These are phyloP conservation scores for Timandra comae DNA, from an alignment of 2,888 invertebrate species.

Conservation along the genomic window DNA sequence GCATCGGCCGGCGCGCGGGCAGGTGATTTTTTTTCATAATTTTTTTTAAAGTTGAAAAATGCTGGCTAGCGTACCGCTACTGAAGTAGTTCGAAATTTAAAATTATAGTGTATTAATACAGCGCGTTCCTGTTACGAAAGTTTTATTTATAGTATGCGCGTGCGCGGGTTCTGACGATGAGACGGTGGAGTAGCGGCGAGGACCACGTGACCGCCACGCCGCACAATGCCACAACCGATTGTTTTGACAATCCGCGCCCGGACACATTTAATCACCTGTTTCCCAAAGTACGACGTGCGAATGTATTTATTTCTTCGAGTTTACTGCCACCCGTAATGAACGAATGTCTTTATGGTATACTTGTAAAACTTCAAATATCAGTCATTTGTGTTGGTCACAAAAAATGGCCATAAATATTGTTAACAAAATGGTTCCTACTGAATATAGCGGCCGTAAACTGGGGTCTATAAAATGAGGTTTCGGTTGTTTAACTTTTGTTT, in stretches of 20 bases:
- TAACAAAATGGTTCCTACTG: constrained; percentile 73
- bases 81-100: constrained; percentile 70
- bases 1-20: constrained; percentile 50
- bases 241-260: constrained; percentile 24
- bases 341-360: constrained; percentile 68
- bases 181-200: constrained; percentile 19
- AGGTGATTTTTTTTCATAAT: constrained; percentile 60
- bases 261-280: constrained; percentile 42
- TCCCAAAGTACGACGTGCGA: constrained; percentile 51
- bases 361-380: constrained; percentile 71
- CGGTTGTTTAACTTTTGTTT: constrained; percentile 66
- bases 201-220: constrained; percentile 17
- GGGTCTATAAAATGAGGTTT: constrained; percentile 68
- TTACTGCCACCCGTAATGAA: constrained; percentile 59
- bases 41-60: constrained; percentile 44
- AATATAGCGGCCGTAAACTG: constrained; percentile 68
- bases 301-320: constrained; percentile 50
- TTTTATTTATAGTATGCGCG: constrained; percentile 61
- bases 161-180: too few species aligned
- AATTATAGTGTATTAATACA: constrained; percentile 72
- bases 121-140: constrained; percentile 51
- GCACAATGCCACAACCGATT: constrained; percentile 27
- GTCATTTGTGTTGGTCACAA: constrained; percentile 58
- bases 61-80: constrained; percentile 52
- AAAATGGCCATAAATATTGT: constrained; percentile 70